These are phyloP conservation scores for Marmota flaviventris DNA, from an alignment of 2,113 vertebrate genomes.

Conservation along the genomic window DNA sequence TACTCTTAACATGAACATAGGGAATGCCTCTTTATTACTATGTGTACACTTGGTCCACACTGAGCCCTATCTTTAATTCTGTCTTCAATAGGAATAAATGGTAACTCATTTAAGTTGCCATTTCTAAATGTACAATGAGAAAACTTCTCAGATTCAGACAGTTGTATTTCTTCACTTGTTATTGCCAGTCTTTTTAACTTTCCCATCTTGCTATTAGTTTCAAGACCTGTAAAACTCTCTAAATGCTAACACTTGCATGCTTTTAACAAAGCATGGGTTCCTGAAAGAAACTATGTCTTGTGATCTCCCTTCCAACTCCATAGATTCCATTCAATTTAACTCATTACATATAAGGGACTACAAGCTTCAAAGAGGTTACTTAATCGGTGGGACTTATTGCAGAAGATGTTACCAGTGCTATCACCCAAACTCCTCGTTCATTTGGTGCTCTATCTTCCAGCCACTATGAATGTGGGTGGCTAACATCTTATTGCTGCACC, in stretches of 20 bases:
- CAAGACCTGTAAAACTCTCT: not conserved
- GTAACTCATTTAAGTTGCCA: not conserved
- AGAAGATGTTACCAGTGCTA: not conserved
- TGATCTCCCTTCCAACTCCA: not conserved
- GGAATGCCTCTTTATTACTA: not conserved
- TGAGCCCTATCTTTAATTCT: not conserved
- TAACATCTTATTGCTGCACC: not conserved
- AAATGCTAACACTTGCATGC: not conserved
- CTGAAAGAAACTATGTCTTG: not conserved
- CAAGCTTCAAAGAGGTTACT: conserved; percentile 1
- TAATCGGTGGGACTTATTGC: not conserved
- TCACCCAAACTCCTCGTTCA: not conserved
- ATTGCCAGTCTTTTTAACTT: not conserved
- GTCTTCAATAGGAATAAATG: not conserved
- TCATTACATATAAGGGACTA: not conserved
- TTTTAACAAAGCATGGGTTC: not conserved
- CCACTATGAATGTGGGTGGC: not conserved
- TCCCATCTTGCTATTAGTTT: not conserved
- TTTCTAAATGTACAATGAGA: not conserved
- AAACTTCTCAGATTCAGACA: not conserved
- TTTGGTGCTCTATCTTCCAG: not conserved
- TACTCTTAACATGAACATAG: not conserved
- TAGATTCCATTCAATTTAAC: not conserved
- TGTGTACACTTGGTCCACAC: not conserved
- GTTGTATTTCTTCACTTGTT: not conserved